A percentile compares a stretch with the other conserved stretches of the same genome.
phyloP scores from a whole-genome alignment of 2,113 vertebrate species.

The Fregetta grallaria region DNA sequence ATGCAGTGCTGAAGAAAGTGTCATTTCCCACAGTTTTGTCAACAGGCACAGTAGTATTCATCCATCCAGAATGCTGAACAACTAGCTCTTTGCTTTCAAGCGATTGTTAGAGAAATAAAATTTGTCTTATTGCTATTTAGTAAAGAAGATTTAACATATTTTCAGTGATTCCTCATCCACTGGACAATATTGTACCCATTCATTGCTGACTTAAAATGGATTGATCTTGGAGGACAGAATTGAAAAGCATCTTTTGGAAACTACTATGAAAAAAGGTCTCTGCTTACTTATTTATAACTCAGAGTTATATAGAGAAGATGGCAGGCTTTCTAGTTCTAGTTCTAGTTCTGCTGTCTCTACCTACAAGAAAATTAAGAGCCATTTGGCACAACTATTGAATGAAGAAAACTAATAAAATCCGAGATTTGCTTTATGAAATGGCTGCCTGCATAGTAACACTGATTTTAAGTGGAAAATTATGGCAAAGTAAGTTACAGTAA shows the following conservation, averaged over 20 bases:
- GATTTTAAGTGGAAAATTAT: not conserved
- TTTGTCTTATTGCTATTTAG: not conserved
- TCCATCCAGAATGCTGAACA: not conserved
- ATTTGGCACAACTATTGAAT: not conserved
- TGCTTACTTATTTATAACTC: not conserved
- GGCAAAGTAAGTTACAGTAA: not conserved
- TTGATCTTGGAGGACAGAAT: not conserved
- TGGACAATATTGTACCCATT: not conserved
- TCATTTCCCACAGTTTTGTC: constrained; percentile 74
- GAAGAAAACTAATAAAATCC: not conserved
- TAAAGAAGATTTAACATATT: not conserved
- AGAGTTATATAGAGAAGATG: not conserved
- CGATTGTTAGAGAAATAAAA: constrained; percentile 17
- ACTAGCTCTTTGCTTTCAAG: constrained; percentile 64
- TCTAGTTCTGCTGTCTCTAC: not conserved
- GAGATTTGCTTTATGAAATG: not conserved
- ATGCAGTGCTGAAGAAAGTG: constrained; percentile 70
- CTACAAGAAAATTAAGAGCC: not conserved
- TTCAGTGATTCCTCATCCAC: not conserved
- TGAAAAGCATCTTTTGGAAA: not conserved
- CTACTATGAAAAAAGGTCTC: not conserved
- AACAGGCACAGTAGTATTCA: constrained; percentile 62
- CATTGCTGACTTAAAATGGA: not conserved
- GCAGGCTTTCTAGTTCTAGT: not conserved
- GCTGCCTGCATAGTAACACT: not conserved